Conservation (phyloP, 2,113 vertebrate species). For the Chlorodrepanis virens region DNA sequence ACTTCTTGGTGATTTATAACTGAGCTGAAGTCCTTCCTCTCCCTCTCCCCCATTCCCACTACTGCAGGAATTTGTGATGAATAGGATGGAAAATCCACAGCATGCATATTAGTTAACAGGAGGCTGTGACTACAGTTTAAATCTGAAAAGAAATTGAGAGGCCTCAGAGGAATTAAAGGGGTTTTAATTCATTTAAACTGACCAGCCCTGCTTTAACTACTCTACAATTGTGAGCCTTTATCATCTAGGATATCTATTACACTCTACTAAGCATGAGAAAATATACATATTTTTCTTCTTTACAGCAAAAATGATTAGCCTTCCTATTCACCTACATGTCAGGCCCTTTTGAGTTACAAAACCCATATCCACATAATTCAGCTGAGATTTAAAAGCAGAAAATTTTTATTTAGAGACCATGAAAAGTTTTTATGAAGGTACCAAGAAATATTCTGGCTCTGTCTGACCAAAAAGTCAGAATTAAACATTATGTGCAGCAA, state of each 20-base stretch:
- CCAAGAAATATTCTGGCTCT: background rate
- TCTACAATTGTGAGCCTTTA: background rate
- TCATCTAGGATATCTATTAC: conserved; percentile 23
- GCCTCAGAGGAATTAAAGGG: conserved; percentile 25
- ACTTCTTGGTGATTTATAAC: conserved; percentile 44
- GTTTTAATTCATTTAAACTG: conserved; percentile 56
- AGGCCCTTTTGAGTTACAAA: background rate
- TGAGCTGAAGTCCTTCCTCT: background rate
- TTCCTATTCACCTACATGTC: conserved; percentile 1
- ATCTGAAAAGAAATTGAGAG: conserved; percentile 40
- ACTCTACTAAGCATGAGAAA: conserved; percentile 10
- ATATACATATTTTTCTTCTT: conserved; percentile 21
- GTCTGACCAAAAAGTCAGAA: background rate
- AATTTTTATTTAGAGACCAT: background rate
- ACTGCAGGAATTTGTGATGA: conserved; percentile 53
- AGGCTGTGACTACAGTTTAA: conserved; percentile 53
- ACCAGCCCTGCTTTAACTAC: conserved; percentile 13
- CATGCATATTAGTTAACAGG: conserved; percentile 33
- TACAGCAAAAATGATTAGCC: background rate
- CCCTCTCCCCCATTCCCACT: background rate
- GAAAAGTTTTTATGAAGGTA: background rate
- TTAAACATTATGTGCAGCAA: background rate
- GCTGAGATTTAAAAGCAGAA: background rate
- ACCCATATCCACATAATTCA: background rate
- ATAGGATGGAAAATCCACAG: conserved; percentile 56